phyloP scores from a whole-genome alignment of 2,888 invertebrate species.

The Lepidocyrtoides sp. region DNA sequence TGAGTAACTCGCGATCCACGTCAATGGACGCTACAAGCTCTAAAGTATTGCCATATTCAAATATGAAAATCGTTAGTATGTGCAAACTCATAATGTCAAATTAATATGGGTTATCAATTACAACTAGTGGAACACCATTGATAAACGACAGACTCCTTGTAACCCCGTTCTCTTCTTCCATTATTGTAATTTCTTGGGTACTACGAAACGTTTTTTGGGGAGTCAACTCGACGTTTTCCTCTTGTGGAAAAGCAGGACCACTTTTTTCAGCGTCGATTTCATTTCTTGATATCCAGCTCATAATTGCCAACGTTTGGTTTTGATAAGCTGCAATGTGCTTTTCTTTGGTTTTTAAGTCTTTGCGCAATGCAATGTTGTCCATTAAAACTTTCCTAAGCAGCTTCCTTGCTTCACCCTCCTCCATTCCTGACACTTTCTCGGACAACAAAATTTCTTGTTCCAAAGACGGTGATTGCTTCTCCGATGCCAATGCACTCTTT shows the following conservation, averaged over 20 bases:
- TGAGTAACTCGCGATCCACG: slow-evolving; percentile 71
- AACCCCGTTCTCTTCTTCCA: slow-evolving; percentile 62
- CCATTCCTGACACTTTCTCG: slow-evolving; percentile 35
- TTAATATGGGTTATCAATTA: neutral
- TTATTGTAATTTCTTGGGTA: slow-evolving; percentile 46
- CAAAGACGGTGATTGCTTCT: neutral
- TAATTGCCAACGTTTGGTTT: slow-evolving; percentile 69
- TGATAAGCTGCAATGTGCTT: slow-evolving; percentile 56
- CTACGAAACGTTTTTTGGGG: slow-evolving; percentile 13
- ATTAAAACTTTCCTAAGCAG: slow-evolving; percentile 40
- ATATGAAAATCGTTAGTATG: too few species aligned
- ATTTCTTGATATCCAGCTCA: slow-evolving; percentile 58
- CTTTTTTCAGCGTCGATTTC: slow-evolving; percentile 6
- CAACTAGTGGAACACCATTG: slow-evolving; percentile 12
- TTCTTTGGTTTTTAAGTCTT: slow-evolving; percentile 53
- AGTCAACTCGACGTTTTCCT: neutral
- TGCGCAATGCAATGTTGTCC: slow-evolving; percentile 61
- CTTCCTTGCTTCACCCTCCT: slow-evolving; percentile 35
- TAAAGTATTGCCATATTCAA: neutral
- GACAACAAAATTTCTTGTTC: slow-evolving; percentile 8
- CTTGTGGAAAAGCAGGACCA: neutral
- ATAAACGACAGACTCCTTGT: slow-evolving; percentile 62
- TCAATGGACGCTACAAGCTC: slow-evolving; percentile 77
- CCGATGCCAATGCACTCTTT: neutral
- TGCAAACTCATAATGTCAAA: neutral